phyloP scores from a whole-genome alignment of 2,797 vertebrate species.

The Poecilia wingei region DNA sequence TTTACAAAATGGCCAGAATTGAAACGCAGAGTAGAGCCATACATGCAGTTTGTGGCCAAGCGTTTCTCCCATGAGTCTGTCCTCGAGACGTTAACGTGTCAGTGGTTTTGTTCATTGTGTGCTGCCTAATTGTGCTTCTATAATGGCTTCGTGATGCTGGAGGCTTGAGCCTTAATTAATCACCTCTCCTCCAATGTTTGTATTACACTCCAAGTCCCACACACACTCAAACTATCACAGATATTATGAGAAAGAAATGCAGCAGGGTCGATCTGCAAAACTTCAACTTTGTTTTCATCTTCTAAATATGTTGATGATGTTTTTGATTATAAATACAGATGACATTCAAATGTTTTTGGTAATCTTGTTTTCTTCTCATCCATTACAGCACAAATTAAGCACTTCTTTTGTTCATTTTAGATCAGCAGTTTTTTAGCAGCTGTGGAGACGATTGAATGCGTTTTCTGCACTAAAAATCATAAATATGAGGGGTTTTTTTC shows the following conservation, averaged over 20 bases:
- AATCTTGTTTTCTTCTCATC: background rate
- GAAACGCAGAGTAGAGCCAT: constrained; percentile 1
- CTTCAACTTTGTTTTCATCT: background rate
- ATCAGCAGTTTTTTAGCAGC: background rate
- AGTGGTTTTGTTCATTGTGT: constrained; percentile 9
- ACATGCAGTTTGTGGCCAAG: constrained; percentile 14
- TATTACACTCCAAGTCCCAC: constrained; percentile 18
- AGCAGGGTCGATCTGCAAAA: background rate
- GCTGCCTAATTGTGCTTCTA: constrained; percentile 28
- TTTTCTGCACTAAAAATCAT: background rate
- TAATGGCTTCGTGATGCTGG: constrained; percentile 13
- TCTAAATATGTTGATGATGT: background rate
- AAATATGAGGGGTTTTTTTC: background rate
- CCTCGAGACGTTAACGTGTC: constrained; percentile 7
- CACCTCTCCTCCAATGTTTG: constrained; percentile 12
- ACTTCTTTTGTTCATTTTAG: background rate
- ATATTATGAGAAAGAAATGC: background rate
- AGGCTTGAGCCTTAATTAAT: constrained; percentile 34
- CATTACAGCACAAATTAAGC: background rate
- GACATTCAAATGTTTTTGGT: background rate
- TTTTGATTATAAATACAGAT: background rate
- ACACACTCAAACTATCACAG: constrained; percentile 1
- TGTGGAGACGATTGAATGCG: background rate
- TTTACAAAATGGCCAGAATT: constrained; percentile 15
- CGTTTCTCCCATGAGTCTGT: constrained; percentile 1